These are phyloP conservation scores for Panurus biarmicus DNA, from an alignment of 2,113 vertebrate species.

Conservation along the genomic window DNA sequence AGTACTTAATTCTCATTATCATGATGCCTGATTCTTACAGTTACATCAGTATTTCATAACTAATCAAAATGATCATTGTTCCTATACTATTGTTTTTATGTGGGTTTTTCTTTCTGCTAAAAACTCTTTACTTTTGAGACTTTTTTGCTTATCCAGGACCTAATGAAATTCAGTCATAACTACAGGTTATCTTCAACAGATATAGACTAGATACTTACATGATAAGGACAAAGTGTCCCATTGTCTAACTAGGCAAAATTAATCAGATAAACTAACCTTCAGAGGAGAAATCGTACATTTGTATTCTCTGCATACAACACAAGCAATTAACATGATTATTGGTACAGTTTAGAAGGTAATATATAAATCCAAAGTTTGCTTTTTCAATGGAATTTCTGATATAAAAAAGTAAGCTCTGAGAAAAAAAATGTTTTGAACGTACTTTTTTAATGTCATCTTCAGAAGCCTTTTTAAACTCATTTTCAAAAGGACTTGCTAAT, in stretches of 20 bases:
- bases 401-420: neutral
- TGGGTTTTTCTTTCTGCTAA: neutral
- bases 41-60: neutral
- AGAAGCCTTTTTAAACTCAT: slow-evolving; percentile 96
- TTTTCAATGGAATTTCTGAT: neutral
- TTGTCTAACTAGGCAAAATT: neutral
- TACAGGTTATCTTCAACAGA: neutral
- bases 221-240: neutral
- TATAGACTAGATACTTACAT: neutral
- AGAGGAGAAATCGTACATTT: neutral
- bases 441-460: slow-evolving; percentile 99
- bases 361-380: neutral
- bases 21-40: neutral
- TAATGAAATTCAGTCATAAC: neutral
- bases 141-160: neutral
- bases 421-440: slow-evolving; percentile 7
- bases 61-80: neutral
- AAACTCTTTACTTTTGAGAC: neutral
- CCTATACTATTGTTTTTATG: neutral
- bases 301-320: neutral
- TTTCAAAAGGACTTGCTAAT: slow-evolving; percentile 95
- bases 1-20: neutral
- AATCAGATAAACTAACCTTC: neutral
- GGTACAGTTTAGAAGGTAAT: neutral
- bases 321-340: neutral